Percentiles rank a stretch among this genome's conserved stretches.
phyloP scores from a whole-genome alignment of 2,113 vertebrate genomes.

The Alexandromys fortis region DNA sequence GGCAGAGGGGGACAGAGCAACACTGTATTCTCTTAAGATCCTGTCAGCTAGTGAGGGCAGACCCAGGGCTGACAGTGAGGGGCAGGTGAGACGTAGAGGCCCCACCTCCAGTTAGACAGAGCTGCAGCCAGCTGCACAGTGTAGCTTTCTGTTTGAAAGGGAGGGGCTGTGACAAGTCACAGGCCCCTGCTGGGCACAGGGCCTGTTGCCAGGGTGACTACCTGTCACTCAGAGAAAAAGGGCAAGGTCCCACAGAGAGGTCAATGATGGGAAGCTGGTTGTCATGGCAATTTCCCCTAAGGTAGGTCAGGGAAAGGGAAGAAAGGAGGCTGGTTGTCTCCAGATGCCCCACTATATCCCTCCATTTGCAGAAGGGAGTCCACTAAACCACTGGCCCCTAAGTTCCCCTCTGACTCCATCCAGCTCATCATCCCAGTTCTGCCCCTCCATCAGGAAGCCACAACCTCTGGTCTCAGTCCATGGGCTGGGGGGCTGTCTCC shows the following conservation, averaged over 20 bases:
- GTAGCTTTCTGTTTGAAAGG: background rate
- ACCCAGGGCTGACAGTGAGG: background rate
- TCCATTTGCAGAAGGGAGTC: background rate
- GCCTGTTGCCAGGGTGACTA: slow-evolving; percentile 53
- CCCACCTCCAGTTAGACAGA: background rate
- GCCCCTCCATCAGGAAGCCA: background rate
- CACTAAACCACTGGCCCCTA: background rate
- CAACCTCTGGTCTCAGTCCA: background rate
- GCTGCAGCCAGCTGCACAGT: background rate
- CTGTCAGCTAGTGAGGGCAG: background rate
- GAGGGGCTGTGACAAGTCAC: background rate
- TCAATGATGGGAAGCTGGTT: slow-evolving; percentile 34
- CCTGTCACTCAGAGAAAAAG: slow-evolving; percentile 62
- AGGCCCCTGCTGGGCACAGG: slow-evolving; percentile 21
- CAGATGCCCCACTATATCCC: background rate
- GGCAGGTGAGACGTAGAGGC: background rate
- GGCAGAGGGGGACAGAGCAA: background rate
- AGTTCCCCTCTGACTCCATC: background rate
- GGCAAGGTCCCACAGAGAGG: background rate
- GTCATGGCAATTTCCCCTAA: slow-evolving; percentile 51
- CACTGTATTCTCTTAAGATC: background rate
- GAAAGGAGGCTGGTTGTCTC: background rate
- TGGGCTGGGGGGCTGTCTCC: slow-evolving; percentile 47
- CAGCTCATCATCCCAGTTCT: background rate
- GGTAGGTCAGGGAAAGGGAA: background rate